Evolutionary conservation across 2,888 invertebrate species (phyloP).

Genomic region (Trypoxylon attenuatum): DNA sequence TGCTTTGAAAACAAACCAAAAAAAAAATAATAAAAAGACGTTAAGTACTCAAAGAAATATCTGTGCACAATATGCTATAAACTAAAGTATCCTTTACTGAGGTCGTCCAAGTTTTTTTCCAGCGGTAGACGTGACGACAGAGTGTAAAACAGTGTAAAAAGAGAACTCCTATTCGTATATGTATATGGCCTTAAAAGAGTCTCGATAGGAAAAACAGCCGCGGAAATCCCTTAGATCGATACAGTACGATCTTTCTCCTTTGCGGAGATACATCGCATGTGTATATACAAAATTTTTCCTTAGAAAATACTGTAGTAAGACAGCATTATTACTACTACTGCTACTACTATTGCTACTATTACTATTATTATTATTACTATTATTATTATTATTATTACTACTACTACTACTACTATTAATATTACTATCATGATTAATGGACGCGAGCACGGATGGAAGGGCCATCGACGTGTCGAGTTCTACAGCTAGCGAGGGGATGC

Average conservation of each 20-base stretch:
- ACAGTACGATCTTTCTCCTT: constrained; percentile 22
- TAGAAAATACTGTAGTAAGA: constrained; percentile 31
- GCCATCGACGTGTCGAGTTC: constrained; percentile 9
- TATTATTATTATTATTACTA: constrained; percentile 31
- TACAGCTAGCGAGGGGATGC: constrained; percentile 18
- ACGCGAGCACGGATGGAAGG: background rate
- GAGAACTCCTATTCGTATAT: background rate
- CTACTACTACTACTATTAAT: background rate
- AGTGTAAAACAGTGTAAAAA: background rate
- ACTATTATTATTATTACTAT: no score
- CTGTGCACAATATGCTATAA: background rate
- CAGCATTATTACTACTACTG: background rate
- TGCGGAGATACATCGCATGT: constrained; percentile 32
- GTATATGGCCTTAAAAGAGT: constrained; percentile 49
- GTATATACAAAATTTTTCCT: constrained; percentile 33
- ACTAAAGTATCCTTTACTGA: background rate
- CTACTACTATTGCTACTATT: background rate
- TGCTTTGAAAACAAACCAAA: constrained; percentile 2
- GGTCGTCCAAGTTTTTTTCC: constrained; percentile 9
- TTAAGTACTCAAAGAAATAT: background rate
- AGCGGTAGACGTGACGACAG: background rate
- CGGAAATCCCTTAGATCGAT: constrained; percentile 29
- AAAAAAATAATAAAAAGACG: background rate
- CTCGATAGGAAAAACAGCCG: constrained; percentile 16
- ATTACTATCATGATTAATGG: constrained; percentile 18